Evolutionary conservation across 2,888 invertebrate species (phyloP), one percentile per base, ranked within the genome.

Genomic region (Pammene aurita): DNA sequence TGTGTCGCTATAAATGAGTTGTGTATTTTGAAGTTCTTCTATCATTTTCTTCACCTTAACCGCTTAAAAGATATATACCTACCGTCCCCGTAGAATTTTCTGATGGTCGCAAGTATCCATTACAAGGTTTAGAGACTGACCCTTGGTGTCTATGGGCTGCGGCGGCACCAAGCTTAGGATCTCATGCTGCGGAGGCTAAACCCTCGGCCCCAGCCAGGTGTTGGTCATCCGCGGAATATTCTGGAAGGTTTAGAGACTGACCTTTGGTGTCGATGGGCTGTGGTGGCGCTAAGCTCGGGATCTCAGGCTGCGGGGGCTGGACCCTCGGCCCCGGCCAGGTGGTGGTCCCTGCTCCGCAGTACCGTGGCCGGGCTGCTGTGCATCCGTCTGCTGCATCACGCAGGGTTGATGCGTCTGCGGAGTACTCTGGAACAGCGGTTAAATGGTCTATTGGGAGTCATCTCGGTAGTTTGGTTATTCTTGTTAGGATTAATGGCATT

Each of bases 341-440:
- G 74, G 91, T 90, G 73, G 89, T 89, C 18, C 94, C 94, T 2
- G 93, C 88, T 82, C 94, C 88, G 82, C 94, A 94, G 88, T 93
- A 94, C 62, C 95, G 88, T 13, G 94, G 93, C 72, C 95, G 84
- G 41, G 89, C 82, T 14, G 92, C 89, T 74, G 90, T 90, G 69
- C 93, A 93, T 57, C 93, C 93, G 77, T 94, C 94, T 78, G 90
- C 91, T 72, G 84, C 92, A 73, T 91, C 91, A 16, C 92, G 90
- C 18, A 92, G 83, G 2, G 91, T 90, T 13, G 90, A 89, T 67
- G 92, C 90, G 76, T 92, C 92, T 42, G 92, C 92, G 48, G 92
- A 92, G 75, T 92, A 92, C 77, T 92, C 92, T 92, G 81, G 9
- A 80, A 78, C 26, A 13, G 14, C 41, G 14, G 34, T 5, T 35